Conservation (phyloP, 2,113 vertebrate species). For the Oryzias woworae region DNA sequence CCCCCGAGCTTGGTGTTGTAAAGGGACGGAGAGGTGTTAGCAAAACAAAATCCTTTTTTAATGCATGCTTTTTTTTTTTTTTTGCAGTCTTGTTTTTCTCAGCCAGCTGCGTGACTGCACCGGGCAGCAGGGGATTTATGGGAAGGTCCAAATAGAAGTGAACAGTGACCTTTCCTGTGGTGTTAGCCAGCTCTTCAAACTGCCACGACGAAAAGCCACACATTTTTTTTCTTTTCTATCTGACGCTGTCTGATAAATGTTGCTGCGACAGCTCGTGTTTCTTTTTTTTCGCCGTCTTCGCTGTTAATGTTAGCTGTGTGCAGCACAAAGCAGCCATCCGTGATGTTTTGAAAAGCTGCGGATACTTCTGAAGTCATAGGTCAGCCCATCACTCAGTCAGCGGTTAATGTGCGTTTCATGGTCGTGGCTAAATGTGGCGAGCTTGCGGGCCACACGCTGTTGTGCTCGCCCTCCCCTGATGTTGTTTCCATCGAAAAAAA, state of each 20-base stretch:
- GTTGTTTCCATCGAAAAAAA: too few species aligned
- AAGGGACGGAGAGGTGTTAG: slow-evolving; percentile 66
- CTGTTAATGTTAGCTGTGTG: slow-evolving; percentile 66
- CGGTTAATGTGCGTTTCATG: slow-evolving; percentile 64
- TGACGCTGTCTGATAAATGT: slow-evolving; percentile 67
- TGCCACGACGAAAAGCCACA: slow-evolving; percentile 26
- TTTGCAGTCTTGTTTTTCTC: slow-evolving; percentile 47
- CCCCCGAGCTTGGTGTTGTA: slow-evolving; percentile 54
- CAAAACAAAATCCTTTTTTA: slow-evolving; percentile 61
- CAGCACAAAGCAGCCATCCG: slow-evolving; percentile 54
- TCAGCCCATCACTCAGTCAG: slow-evolving; percentile 67
- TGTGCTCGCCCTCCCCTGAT: slow-evolving; percentile 14
- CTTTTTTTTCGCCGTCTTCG: slow-evolving; percentile 6
- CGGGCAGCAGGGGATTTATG: slow-evolving; percentile 67
- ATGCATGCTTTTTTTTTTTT: slow-evolving; percentile 30
- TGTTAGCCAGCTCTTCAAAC: slow-evolving; percentile 55
- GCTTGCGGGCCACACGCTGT: slow-evolving; percentile 37
- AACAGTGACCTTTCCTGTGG: slow-evolving; percentile 73
- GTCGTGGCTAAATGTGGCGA: slow-evolving; percentile 49
- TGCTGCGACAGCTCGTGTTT: slow-evolving; percentile 20
- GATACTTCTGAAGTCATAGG: slow-evolving; percentile 71
- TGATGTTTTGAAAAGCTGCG: slow-evolving; percentile 68
- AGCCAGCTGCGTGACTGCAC: slow-evolving; percentile 51
- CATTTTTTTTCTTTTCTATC: slow-evolving; percentile 55
- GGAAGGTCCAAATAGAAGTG: slow-evolving; percentile 73